A percentile compares a stretch with the other conserved stretches of the same genome.
These are phyloP conservation scores for Anthonomus grandis DNA, from an alignment of 1,140 invertebrate genomes.

Conservation along the genomic window DNA sequence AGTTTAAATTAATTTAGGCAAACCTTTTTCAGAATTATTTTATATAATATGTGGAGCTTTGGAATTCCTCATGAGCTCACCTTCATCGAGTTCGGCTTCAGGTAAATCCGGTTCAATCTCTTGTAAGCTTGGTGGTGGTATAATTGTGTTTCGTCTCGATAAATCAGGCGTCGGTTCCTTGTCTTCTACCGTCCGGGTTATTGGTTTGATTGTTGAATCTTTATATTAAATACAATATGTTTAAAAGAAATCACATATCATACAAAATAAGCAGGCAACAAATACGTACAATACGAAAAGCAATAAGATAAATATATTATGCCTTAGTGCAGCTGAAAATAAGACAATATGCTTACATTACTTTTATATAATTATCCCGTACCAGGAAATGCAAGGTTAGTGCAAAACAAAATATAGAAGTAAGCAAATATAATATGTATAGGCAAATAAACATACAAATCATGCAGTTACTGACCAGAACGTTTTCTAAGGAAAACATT, in stretches of 20 bases:
- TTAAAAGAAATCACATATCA: too few relatives aligned
- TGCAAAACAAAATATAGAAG: conserved; percentile 26
- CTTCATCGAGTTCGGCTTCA: conserved; percentile 41
- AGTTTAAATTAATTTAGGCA: conserved; percentile 4
- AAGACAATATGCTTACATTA: too few relatives aligned
- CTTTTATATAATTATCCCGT: too few relatives aligned
- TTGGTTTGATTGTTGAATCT: too few relatives aligned
- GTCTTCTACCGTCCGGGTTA: conserved; percentile 5
- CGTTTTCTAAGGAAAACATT: conserved; percentile 61
- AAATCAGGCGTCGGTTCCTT: conserved; percentile 39
- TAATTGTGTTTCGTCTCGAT: conserved; percentile 49
- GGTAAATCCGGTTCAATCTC: conserved; percentile 42
- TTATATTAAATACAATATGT: too few relatives aligned
- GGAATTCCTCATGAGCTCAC: conserved; percentile 29
- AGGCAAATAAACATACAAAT: conserved; percentile 29
- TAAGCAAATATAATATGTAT: too few relatives aligned
- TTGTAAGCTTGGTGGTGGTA: conserved; percentile 47
- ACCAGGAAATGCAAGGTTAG: conserved; percentile 45
- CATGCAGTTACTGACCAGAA: conserved; percentile 41
- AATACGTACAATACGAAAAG: too few relatives aligned
- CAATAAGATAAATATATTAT: too few relatives aligned
- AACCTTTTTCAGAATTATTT: neutral
- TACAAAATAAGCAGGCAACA: too few relatives aligned
- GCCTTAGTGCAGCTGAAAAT: too few relatives aligned
- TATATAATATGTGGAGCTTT: neutral